Evolutionary conservation across 1,140 invertebrate species (phyloP).

Genomic region (Achroia grisella): DNA sequence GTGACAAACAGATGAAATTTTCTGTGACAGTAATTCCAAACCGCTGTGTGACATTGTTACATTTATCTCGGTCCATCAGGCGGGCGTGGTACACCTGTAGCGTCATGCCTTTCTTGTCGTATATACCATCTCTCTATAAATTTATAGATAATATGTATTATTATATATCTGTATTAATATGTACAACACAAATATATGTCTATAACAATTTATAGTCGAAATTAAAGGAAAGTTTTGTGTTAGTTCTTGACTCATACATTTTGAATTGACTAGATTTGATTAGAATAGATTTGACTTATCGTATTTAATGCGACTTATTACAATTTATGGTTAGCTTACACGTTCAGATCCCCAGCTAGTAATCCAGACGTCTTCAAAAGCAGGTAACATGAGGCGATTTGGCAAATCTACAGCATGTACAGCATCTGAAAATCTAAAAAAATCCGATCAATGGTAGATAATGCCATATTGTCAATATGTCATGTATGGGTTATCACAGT

Average conservation of each 20-base stretch:
- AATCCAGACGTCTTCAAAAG: constrained; percentile 54
- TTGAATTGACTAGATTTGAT: no score
- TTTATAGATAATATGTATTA: constrained; percentile 2
- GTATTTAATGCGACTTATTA: no score
- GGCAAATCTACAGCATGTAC: constrained; percentile 48
- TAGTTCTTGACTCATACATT: no score
- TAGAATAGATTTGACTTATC: no score
- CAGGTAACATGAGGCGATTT: constrained; percentile 42
- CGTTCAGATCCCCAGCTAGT: constrained; percentile 52
- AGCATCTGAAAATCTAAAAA: constrained; percentile 41
- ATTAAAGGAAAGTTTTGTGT: no score
- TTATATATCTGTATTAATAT: no score
- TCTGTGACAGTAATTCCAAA: constrained; percentile 43
- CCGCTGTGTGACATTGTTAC: constrained; percentile 49
- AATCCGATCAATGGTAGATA: no score
- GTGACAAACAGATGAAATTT: constrained; percentile 53
- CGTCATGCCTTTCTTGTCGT: constrained; percentile 15
- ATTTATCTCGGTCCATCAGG: constrained; percentile 32
- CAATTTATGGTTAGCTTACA: constrained; percentile 20
- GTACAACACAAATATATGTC: no score
- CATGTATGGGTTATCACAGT: no score
- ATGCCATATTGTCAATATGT: no score
- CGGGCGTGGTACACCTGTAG: constrained; percentile 45
- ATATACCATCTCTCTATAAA: constrained; percentile 49
- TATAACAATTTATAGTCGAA: no score